Percentiles rank a stretch among this genome's conserved stretches.
Evolutionary conservation across 2,113 vertebrate species (phyloP).

Genomic region (Leucosticte australis): DNA sequence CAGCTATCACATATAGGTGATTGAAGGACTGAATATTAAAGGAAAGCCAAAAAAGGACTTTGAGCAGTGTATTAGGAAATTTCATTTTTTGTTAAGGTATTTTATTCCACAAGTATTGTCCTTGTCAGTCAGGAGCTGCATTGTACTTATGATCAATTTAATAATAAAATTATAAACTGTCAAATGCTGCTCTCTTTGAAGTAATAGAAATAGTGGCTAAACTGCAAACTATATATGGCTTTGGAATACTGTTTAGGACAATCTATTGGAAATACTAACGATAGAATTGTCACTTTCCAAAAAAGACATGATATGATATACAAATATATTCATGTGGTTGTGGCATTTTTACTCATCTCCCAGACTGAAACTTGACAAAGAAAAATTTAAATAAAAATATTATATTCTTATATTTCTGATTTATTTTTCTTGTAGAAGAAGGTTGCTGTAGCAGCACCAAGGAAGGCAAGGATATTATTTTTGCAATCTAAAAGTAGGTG

Average conservation of each 20-base stretch:
- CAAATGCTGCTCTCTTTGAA: not conserved
- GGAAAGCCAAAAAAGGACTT: not conserved
- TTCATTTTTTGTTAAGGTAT: not conserved
- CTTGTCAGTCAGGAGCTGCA: not conserved
- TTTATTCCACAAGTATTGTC: not conserved
- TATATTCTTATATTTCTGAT: not conserved
- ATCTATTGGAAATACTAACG: not conserved
- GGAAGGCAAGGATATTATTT: not conserved
- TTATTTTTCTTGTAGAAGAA: not conserved
- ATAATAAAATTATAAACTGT: not conserved
- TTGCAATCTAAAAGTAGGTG: not conserved
- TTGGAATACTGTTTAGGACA: not conserved
- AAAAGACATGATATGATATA: not conserved
- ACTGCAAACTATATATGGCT: not conserved
- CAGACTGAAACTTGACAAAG: not conserved
- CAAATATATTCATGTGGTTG: not conserved
- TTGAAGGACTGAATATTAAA: not conserved
- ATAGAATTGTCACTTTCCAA: not conserved
- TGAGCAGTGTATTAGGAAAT: not conserved
- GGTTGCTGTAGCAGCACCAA: not conserved
- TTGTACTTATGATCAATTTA: not conserved
- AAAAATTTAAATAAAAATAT: not conserved
- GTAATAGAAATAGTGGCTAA: not conserved
- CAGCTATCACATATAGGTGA: not conserved
- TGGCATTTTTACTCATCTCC: not conserved